These are phyloP conservation scores for Odontomyia ornata DNA, from an alignment of 2,888 invertebrate genomes.

Conservation along the genomic window DNA sequence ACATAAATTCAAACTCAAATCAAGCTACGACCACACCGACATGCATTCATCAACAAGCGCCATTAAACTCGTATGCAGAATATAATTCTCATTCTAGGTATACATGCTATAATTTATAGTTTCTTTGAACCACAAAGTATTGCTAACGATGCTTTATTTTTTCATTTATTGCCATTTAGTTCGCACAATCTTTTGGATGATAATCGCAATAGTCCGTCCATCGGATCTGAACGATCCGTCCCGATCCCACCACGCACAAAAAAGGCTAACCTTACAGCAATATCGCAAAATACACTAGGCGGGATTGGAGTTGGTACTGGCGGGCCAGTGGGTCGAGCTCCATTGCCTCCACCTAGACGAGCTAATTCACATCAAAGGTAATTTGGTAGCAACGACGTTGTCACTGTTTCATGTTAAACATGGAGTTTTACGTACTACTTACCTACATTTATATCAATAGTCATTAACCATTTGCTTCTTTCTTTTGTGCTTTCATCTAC, in stretches of 20 bases:
- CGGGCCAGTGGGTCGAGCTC: constrained; percentile 56
- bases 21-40: constrained; percentile 47
- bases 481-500: neutral
- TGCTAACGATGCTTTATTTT: constrained; percentile 7
- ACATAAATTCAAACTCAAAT: constrained; percentile 38
- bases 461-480: neutral
- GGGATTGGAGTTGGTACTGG: constrained; percentile 35
- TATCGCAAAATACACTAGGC: constrained; percentile 27
- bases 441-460: neutral
- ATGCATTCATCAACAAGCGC: constrained; percentile 45
- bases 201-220: constrained; percentile 59
- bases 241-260: constrained; percentile 59
- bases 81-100: constrained; percentile 56
- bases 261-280: constrained; percentile 54
- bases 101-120: constrained; percentile 37
- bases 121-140: neutral
- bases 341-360: constrained; percentile 61
- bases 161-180: constrained; percentile 38
- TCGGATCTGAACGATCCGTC: constrained; percentile 58
- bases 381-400: constrained; percentile 51
- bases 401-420: constrained; percentile 12
- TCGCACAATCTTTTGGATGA: constrained; percentile 54
- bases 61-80: constrained; percentile 52
- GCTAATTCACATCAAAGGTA: constrained; percentile 59
- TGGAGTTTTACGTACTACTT: too few relatives aligned